phyloP scores from a whole-genome alignment of 2,888 invertebrate genomes.

The Platyscelio sp. region DNA sequence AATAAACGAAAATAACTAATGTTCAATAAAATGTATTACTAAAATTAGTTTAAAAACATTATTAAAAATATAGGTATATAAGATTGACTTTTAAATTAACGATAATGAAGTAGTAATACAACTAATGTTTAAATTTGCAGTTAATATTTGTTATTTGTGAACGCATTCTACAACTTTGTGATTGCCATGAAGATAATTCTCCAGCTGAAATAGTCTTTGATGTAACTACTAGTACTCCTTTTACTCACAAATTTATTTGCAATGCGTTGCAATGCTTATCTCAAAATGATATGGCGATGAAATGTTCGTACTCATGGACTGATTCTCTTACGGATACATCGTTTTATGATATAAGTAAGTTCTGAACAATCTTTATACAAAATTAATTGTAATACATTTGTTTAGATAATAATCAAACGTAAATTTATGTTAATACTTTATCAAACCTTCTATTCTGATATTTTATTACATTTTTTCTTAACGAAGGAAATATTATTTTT shows the following conservation, averaged over 20 bases:
- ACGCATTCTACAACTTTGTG: slow-evolving; percentile 90
- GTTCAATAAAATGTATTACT: no score
- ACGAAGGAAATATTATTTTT: no score
- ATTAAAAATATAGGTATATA: no score
- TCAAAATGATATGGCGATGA: slow-evolving; percentile 77
- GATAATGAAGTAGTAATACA: background rate
- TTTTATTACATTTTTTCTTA: no score
- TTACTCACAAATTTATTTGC: slow-evolving; percentile 87
- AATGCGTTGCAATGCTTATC: slow-evolving; percentile 83
- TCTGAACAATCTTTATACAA: background rate
- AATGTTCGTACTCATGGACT: slow-evolving; percentile 82
- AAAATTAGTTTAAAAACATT: no score
- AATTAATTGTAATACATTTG: no score
- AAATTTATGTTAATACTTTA: no score
- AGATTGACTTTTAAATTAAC: background rate
- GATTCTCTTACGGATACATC: slow-evolving; percentile 81
- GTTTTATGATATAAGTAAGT: slow-evolving; percentile 79
- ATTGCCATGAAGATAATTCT: slow-evolving; percentile 87
- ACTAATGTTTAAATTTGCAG: slow-evolving; percentile 84
- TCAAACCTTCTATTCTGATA: no score
- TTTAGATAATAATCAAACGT: no score
- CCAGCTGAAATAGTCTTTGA: slow-evolving; percentile 86
- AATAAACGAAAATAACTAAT: no score
- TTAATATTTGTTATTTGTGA: slow-evolving; percentile 93
- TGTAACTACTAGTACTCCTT: slow-evolving; percentile 86